Evolutionary conservation across 2,113 vertebrate genomes (phyloP), one percentile per base, ranked within the genome.

Genomic region (Pithys albifrons): DNA sequence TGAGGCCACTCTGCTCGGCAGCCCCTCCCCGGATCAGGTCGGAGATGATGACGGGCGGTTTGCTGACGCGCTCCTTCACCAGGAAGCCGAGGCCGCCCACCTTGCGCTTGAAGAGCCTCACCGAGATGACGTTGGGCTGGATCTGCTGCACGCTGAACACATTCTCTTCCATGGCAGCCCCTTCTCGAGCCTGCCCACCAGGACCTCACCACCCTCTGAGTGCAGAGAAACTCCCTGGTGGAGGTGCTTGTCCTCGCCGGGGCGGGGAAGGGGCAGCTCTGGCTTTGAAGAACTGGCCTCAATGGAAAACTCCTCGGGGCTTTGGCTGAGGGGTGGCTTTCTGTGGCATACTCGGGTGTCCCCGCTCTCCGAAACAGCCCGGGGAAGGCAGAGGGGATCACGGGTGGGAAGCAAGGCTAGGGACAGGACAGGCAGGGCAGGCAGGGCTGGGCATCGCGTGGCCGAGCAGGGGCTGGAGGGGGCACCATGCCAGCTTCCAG

Each of bases 51-150:
- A 99, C 98, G 1, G 99, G 99, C 0, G 99, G 99, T 90, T 99
- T 99, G 98, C 97, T 99, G 78, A 99, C 97, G 20, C 99, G 98
- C 91, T 99, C 99, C 97, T 99, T 99, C 93, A 99, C 99, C 95
- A 99, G 97, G 84, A 99, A 99, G 31, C 99, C 99, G 92, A 99
- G 98, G 55, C 99, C 99, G 7, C 99, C 99, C 33, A 99, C 98
- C 93, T 99, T 99, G 94, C 99, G 98, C 94, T 99, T 99, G 97
- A 99, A 99, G 74, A 99, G 99, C 74, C 99, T 99, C 74, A 99
- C 99, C 0, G 99, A 99, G 97, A 99, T 99, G 98, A 99, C 99
- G 65, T 99, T 99, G 94, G 99, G 99, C 92, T 99, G 99, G 95
- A 99, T 99, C 95, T 99, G 99, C 97, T 99, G 99, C 87, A 99